These are phyloP conservation scores for Megamerina dolium DNA, from an alignment of 2,888 invertebrate genomes.

Conservation along the genomic window DNA sequence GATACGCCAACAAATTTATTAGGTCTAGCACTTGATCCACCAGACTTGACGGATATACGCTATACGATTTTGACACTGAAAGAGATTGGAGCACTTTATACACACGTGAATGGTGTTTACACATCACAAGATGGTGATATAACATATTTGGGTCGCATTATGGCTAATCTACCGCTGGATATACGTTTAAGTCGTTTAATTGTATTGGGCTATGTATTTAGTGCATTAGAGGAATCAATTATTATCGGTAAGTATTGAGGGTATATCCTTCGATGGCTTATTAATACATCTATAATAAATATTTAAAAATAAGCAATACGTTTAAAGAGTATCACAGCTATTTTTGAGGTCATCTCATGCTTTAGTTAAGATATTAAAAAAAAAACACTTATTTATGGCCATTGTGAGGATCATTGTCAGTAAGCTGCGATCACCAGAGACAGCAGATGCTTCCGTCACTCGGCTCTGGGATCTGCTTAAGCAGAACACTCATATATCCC, in stretches of 20 bases:
- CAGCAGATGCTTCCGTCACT: no score
- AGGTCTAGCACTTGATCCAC: constrained; percentile 80
- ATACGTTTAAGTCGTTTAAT: constrained; percentile 77
- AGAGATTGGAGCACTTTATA: constrained; percentile 74
- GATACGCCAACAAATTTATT: constrained; percentile 73
- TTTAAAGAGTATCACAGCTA: no score
- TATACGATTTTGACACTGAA: constrained; percentile 78
- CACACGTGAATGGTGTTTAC: constrained; percentile 53
- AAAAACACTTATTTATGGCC: no score
- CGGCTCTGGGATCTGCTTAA: no score
- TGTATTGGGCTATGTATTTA: constrained; percentile 78
- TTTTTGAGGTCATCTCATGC: no score
- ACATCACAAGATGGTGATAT: constrained; percentile 72
- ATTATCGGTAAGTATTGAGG: constrained; percentile 69
- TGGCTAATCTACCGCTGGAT: constrained; percentile 78
- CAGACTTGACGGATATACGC: constrained; percentile 73
- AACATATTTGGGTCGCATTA: constrained; percentile 77
- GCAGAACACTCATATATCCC: no score
- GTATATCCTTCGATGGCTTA: constrained; percentile 4
- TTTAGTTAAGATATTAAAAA: no score
- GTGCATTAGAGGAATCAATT: constrained; percentile 74
- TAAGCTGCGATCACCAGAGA: no score
- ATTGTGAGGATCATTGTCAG: no score
- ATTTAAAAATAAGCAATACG: no score
- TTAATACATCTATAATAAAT: no score